Base-by-base conservation (phyloP, 1,140 invertebrate genomes). In the Drosophila azteca region DNA sequence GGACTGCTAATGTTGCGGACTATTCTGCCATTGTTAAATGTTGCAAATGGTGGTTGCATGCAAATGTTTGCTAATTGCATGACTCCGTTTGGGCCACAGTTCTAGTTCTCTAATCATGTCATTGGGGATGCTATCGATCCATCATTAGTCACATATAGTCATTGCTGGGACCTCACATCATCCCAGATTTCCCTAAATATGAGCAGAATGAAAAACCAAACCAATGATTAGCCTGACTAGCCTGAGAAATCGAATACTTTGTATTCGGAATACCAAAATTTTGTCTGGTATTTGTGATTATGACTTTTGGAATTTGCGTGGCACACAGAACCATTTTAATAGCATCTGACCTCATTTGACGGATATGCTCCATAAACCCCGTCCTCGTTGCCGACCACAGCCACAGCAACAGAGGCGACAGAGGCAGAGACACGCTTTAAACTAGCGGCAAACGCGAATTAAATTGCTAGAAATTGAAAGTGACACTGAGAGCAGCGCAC, bases 401-500 rank as follows among this genome's bases (percentile, higher is more conserved):
- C 1, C 2, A 8, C 20, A 46, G n/a, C 24, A 2, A 15, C 24
- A 26, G 24, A 26, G 24, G 3, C 8, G 24, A n/a, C 3, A 35
- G 17, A 31, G 17, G 31, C 43, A 68, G 66, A 69, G 50, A 24
- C 64, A 11, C 67, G 43, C 52, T 69, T 69, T 69, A 50, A 64
- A 64, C 63, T 58, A 74, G 68, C 72, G 54, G 64, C 63, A 81
- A 78, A 87, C 64, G 78, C 77, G 82, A 87, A 75, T 81, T 85
- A 87, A 85, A 85, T 85, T 85, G 82, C 79, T 75, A 78, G 82
- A 85, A 85, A 85, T 85, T 85, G 82, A 87, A 85, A 85, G 82
- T 82, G 82, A 87, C 82, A 85, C 74, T 74, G 74, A 77, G 59
- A 63, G 70, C 65, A 62, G 45, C 60, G 69, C 63, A 68, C 52